phyloP scores from a whole-genome alignment of 1,140 invertebrate species.

The Triops cancriformis region DNA sequence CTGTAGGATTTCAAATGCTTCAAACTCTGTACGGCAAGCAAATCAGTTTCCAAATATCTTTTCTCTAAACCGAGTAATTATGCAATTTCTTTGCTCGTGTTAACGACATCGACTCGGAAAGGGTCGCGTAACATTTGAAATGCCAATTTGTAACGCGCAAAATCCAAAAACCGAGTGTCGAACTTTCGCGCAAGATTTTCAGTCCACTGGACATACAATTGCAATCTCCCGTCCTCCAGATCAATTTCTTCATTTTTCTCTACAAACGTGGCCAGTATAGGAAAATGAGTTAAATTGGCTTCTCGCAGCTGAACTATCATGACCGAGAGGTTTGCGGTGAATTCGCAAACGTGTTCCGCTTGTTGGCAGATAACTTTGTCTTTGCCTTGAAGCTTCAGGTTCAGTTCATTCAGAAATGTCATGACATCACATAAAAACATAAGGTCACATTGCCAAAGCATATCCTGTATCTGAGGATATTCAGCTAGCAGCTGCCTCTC shows the following conservation, averaged over 20 bases:
- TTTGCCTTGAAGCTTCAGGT: not conserved
- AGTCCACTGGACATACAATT: no score
- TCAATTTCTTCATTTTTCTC: not conserved
- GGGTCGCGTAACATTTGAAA: no score
- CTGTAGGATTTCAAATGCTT: not conserved
- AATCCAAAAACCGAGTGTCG: no score
- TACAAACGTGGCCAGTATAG: not conserved
- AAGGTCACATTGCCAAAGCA: not conserved
- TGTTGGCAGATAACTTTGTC: not conserved
- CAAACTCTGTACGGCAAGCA: not conserved
- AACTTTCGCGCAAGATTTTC: no score
- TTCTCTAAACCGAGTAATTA: no score
- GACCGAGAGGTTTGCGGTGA: not conserved
- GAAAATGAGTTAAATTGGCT: not conserved
- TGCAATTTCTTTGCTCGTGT: no score
- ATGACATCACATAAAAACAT: constrained; percentile 8
- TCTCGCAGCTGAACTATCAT: not conserved
- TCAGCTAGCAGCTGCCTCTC: not conserved
- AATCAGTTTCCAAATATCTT: no score
- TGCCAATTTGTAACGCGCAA: no score
- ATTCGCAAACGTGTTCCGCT: not conserved
- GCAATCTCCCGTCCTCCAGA: not conserved
- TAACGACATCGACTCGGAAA: no score
- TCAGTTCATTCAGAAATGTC: not conserved
- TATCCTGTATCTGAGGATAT: not conserved